Conservation (phyloP, 1,140 invertebrate genomes). For the Sesamia nonagrioides region DNA sequence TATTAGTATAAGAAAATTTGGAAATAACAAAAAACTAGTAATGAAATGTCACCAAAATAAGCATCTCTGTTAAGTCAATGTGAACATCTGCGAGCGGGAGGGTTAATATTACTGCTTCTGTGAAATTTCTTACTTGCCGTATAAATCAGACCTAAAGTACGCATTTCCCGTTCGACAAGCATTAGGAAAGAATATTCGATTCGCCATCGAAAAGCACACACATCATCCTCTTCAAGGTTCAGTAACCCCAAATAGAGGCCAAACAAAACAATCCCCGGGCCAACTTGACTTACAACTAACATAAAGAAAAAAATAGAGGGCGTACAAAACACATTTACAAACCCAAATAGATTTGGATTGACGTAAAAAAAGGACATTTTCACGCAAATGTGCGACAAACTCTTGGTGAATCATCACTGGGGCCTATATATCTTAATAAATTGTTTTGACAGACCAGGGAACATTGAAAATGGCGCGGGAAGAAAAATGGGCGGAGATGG, state of each 20-base stretch:
- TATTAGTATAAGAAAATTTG: too few species aligned
- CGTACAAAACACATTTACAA: slow-evolving; percentile 44
- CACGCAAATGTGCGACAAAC: slow-evolving; percentile 38
- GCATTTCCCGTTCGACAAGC: not conserved
- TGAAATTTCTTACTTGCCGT: too few species aligned
- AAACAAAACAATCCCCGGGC: slow-evolving; percentile 7
- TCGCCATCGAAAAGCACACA: not conserved
- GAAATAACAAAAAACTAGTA: too few species aligned
- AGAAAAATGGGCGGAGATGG: slow-evolving; percentile 7
- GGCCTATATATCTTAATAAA: slow-evolving; percentile 67
- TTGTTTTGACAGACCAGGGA: slow-evolving; percentile 60
- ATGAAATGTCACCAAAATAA: too few species aligned
- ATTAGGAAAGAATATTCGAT: not conserved
- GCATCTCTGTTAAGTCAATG: too few species aligned
- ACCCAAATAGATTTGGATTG: slow-evolving; percentile 49
- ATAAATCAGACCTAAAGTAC: too few species aligned
- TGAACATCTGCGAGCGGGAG: too few species aligned
- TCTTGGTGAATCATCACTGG: slow-evolving; percentile 53
- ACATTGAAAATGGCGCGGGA: slow-evolving; percentile 51
- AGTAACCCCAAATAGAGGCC: not conserved
- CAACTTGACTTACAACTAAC: slow-evolving; percentile 10
- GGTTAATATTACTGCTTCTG: too few species aligned
- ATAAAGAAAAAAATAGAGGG: slow-evolving; percentile 27
- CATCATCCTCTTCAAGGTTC: not conserved
- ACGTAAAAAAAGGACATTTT: slow-evolving; percentile 46